A percentile compares a stretch with the other conserved stretches of the same genome.
Conservation (phyloP, 2,888 invertebrate species). For the Parnassius orleans region DNA sequence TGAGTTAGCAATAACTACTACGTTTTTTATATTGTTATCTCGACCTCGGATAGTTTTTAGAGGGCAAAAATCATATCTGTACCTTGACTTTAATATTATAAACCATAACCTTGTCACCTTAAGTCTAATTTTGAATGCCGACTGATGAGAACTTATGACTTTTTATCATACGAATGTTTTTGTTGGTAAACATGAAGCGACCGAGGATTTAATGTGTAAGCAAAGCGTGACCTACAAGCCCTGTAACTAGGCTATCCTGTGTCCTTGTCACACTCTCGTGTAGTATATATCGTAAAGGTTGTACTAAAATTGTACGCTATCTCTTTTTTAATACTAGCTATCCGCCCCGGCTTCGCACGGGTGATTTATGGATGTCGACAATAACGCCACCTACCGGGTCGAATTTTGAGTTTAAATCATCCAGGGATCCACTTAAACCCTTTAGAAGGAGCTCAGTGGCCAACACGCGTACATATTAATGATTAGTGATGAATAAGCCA, state of each 20-base stretch:
- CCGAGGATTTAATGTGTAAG: slow-evolving; percentile 12
- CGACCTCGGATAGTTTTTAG: slow-evolving; percentile 4
- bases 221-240: slow-evolving; percentile 21
- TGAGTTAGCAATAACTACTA: neutral
- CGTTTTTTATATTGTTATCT: neutral
- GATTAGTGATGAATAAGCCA: no score
- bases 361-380: no score
- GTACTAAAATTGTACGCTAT: no score
- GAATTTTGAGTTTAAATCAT: no score
- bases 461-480: no score
- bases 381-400: no score
- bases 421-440: no score
- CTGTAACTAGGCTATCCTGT: slow-evolving; percentile 22
- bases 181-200: slow-evolving; percentile 25
- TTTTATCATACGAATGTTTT: slow-evolving; percentile 4
- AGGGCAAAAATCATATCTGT: slow-evolving; percentile 4
- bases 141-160: neutral
- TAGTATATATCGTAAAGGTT: neutral
- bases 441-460: no score
- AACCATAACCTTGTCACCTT: neutral
- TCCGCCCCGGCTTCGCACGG: no score
- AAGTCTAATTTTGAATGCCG: neutral
- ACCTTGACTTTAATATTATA: neutral
- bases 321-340: no score
- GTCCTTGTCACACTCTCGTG: slow-evolving; percentile 3